Evolutionary conservation across 2,797 vertebrate genomes (phyloP).

Genomic region (Artibeus lituratus): DNA sequence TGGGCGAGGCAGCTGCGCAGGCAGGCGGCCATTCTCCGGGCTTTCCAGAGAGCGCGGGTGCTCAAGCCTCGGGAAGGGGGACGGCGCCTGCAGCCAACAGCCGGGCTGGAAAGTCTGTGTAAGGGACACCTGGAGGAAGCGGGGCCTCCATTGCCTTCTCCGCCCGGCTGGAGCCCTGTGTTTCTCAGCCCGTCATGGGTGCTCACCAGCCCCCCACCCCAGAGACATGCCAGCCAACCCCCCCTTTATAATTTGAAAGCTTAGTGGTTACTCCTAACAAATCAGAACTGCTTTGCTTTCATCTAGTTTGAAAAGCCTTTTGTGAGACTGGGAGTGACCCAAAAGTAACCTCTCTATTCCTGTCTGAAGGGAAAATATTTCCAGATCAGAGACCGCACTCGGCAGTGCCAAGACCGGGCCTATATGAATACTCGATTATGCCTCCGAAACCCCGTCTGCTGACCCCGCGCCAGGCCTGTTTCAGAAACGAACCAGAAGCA

Average conservation of each 20-base stretch:
- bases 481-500: not conserved
- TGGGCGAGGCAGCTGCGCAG: not conserved
- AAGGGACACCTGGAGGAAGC: conserved; percentile 50
- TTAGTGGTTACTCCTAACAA: not conserved
- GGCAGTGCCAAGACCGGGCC: not conserved
- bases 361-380: conserved; percentile 51
- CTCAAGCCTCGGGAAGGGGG: conserved; percentile 34
- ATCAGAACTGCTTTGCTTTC: not conserved
- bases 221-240: not conserved
- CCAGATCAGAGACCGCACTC: not conserved
- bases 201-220: not conserved
- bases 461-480: not conserved
- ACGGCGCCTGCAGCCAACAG: conserved; percentile 36
- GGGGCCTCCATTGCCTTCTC: not conserved
- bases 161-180: not conserved
- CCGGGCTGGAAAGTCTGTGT: conserved; percentile 62
- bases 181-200: not conserved
- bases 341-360: conserved; percentile 26
- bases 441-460: not conserved
- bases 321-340: conserved; percentile 41
- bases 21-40: conserved; percentile 6
- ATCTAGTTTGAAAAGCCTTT: conserved; percentile 37
- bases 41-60: conserved; percentile 57
- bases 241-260: no score
- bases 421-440: not conserved